Percentiles rank a stretch among this genome's conserved stretches.
These are phyloP conservation scores for Chroicocephalus ridibundus DNA, from an alignment of 2,113 vertebrate genomes.

Conservation along the genomic window DNA sequence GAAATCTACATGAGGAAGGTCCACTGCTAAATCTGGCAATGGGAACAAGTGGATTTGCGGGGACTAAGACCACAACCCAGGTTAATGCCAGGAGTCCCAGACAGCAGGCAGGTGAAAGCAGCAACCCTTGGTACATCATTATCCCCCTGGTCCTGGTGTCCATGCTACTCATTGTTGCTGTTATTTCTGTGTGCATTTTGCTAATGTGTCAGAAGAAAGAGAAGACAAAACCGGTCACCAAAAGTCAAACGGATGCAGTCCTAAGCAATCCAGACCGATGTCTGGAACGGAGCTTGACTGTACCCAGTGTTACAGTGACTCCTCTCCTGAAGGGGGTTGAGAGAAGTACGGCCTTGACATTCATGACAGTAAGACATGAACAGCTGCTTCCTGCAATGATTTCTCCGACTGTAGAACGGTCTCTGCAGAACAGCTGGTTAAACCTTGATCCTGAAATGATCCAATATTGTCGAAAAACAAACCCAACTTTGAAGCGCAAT, in stretches of 20 bases:
- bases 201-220: conserved; percentile 69
- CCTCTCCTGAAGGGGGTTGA: conserved; percentile 70
- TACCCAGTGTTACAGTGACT: conserved; percentile 85
- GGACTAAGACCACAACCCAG: conserved; percentile 59
- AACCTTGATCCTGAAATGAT: conserved; percentile 75
- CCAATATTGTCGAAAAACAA: conserved; percentile 78
- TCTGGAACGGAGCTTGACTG: conserved; percentile 70
- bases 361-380: conserved; percentile 14
- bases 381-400: background rate
- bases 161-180: conserved; percentile 75
- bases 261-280: conserved; percentile 34
- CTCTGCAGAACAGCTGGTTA: conserved; percentile 74
- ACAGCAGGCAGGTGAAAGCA: conserved; percentile 67
- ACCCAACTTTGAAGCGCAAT: conserved; percentile 79
- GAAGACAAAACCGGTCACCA: conserved; percentile 66
- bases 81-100: conserved; percentile 64
- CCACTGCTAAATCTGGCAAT: conserved; percentile 52
- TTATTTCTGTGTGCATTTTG: conserved; percentile 73
- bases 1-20: conserved; percentile 49
- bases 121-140: conserved; percentile 74
- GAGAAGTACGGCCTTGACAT: conserved; percentile 37
- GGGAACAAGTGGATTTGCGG: conserved; percentile 38
- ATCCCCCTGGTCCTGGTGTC: conserved; percentile 72
- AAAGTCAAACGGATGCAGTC: conserved; percentile 3
- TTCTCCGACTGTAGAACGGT: conserved; percentile 30